Percentiles rank a stretch among this genome's conserved stretches.
Conservation (phyloP, 1,140 invertebrate genomes). For the Yoshiicerus persimilis region DNA sequence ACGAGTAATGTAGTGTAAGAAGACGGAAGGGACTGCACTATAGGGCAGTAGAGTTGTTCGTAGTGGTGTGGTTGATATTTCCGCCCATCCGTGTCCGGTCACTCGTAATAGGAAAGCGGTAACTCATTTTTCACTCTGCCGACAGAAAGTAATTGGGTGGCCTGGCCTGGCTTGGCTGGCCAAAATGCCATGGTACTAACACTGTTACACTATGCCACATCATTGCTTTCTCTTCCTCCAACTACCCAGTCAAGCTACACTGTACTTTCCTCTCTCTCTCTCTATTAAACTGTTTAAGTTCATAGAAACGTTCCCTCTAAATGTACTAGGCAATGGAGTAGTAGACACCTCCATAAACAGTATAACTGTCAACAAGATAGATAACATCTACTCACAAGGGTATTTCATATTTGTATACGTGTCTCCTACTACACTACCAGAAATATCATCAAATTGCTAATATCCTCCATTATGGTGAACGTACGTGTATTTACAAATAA, state of each 20-base stretch:
- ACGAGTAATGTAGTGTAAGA: neutral
- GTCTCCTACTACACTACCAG: neutral
- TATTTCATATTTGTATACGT: neutral
- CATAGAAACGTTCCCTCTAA: neutral
- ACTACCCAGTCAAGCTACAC: neutral
- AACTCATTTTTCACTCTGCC: constrained; percentile 36
- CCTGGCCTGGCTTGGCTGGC: constrained; percentile 26
- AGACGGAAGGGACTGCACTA: neutral
- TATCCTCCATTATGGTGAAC: too few species aligned
- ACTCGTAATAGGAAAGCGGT: neutral
- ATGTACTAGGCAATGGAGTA: neutral
- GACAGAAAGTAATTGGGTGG: constrained; percentile 38
- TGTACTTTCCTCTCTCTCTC: neutral
- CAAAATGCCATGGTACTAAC: neutral
- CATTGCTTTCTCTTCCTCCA: neutral
- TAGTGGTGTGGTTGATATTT: neutral
- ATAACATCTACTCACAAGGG: neutral
- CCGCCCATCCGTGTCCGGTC: neutral
- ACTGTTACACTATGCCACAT: neutral
- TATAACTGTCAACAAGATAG: neutral
- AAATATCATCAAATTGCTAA: too few species aligned
- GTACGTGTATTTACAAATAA: too few species aligned
- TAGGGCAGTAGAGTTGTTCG: neutral
- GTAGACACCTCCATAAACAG: neutral
- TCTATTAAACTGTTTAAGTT: neutral